These are phyloP conservation scores for Bathybates hornii DNA, from an alignment of 2,113 vertebrate genomes.

Conservation along the genomic window DNA sequence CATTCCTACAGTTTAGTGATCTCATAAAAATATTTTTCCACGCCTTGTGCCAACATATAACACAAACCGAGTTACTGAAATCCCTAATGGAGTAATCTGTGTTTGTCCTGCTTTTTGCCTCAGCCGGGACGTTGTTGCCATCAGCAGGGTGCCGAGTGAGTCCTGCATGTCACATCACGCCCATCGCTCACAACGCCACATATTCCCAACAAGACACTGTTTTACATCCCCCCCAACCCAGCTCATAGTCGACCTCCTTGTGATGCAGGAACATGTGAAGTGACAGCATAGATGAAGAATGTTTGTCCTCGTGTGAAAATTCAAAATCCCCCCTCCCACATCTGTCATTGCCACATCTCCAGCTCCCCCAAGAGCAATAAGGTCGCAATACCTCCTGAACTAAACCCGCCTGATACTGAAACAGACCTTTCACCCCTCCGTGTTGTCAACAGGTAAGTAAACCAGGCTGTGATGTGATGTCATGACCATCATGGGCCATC, in stretches of 20 bases:
- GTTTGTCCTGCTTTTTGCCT: slow-evolving; percentile 14
- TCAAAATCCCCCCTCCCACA: neutral
- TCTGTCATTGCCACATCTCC: neutral
- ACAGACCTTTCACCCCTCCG: slow-evolving; percentile 3
- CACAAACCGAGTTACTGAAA: neutral
- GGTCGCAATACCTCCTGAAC: neutral
- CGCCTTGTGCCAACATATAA: neutral
- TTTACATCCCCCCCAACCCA: neutral
- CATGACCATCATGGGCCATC: neutral
- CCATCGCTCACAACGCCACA: neutral
- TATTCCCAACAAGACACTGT: neutral
- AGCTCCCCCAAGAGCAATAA: slow-evolving; percentile 20
- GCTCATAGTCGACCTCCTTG: neutral
- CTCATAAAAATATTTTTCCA: neutral
- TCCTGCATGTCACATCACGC: neutral
- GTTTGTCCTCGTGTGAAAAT: neutral
- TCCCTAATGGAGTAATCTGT: slow-evolving; percentile 15
- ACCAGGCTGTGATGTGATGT: neutral
- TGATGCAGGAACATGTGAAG: neutral
- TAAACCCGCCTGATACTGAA: neutral
- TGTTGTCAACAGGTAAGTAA: neutral
- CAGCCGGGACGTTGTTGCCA: slow-evolving; percentile 17
- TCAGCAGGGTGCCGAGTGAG: neutral
- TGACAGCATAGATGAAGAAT: neutral
- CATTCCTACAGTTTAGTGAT: neutral